phyloP scores from a whole-genome alignment of 2,888 invertebrate species.

The Tricholauxania praeusta region DNA sequence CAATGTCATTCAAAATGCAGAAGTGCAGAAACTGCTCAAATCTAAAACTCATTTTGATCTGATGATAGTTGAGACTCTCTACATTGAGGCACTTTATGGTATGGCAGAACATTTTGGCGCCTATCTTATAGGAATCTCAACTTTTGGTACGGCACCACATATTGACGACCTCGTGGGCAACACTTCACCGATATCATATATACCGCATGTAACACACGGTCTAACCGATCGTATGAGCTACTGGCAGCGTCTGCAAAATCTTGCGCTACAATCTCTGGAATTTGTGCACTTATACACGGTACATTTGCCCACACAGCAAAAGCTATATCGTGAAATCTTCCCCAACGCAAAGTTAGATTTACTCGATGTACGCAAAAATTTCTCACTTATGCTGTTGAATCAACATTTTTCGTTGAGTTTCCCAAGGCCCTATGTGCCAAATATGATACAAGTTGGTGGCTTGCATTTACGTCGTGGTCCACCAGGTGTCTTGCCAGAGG shows the following conservation, averaged over 20 bases:
- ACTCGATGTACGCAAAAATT: constrained; percentile 53
- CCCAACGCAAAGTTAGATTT: constrained; percentile 52
- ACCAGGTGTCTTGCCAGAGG: constrained; percentile 38
- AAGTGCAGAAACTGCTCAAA: constrained; percentile 52
- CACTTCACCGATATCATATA: constrained; percentile 59
- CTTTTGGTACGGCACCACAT: constrained; percentile 49
- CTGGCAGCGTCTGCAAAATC: constrained; percentile 59
- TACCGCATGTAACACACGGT: constrained; percentile 52
- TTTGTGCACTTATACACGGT: constrained; percentile 46
- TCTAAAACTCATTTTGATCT: constrained; percentile 63
- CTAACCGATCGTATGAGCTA: constrained; percentile 64
- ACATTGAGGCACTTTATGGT: constrained; percentile 61
- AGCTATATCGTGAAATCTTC: constrained; percentile 53
- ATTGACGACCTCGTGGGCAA: constrained; percentile 54
- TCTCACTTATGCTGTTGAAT: constrained; percentile 58
- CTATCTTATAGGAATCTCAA: constrained; percentile 52
- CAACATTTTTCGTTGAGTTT: constrained; percentile 58
- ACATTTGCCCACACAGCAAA: constrained; percentile 54
- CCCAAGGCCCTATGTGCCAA: constrained; percentile 57
- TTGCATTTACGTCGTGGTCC: constrained; percentile 53
- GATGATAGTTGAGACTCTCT: constrained; percentile 60
- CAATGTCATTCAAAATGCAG: constrained; percentile 43
- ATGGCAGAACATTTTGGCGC: constrained; percentile 58
- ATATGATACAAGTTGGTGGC: constrained; percentile 60
- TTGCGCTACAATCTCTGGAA: constrained; percentile 42